Evolutionary conservation across 2,797 vertebrate genomes (phyloP).

Genomic region (Vireo griseus): DNA sequence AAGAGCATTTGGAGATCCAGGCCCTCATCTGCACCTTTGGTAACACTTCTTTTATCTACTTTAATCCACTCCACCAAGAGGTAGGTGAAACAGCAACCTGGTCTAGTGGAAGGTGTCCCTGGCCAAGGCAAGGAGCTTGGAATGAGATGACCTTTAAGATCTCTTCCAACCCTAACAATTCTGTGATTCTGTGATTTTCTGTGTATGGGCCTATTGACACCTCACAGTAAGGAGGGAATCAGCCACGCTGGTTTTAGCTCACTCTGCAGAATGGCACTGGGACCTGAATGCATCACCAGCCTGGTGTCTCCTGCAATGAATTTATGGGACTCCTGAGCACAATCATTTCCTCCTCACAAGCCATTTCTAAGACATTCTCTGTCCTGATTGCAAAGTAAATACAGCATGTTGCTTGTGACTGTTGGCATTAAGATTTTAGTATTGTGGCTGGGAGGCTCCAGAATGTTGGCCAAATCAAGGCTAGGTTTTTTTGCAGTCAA

Average conservation of each 20-base stretch:
- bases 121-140: background rate
- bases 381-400: background rate
- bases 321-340: background rate
- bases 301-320: background rate
- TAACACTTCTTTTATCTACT: background rate
- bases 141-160: background rate
- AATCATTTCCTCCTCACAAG: background rate
- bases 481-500: background rate
- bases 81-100: background rate
- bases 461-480: background rate
- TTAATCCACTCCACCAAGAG: background rate
- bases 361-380: background rate
- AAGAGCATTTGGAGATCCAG: background rate
- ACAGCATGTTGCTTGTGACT: background rate
- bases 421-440: background rate
- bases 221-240: background rate
- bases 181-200: background rate
- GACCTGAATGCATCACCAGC: background rate
- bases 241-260: rapidly evolving
- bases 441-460: background rate
- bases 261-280: rapidly evolving
- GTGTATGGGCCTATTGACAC: background rate
- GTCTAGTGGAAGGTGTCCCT: background rate
- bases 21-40: background rate
- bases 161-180: background rate